Evolutionary conservation across 2,888 invertebrate species (phyloP), one percentile per base, ranked within the genome.

Genomic region (Teleiodes luculella): DNA sequence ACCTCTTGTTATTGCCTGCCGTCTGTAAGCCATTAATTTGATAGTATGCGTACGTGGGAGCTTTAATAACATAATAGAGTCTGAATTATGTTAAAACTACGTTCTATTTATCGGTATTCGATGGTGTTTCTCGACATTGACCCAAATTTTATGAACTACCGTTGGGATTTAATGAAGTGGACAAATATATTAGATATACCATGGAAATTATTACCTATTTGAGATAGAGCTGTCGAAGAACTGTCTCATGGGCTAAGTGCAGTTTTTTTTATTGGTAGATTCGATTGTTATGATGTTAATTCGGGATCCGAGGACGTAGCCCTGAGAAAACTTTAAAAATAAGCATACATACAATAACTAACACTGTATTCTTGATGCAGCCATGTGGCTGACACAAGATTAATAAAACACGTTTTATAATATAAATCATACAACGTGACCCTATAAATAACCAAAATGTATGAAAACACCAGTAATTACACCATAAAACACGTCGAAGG

Each of bases 41-140:
- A 43, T 43, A 43, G 28, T 24, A 24, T 43, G 20, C 13, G 8
- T 46, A 46, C 46, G 46, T 46, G 46, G 46, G 46, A 46, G 46
- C 46, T 46, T 43, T 43, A 31, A 31, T 30, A 31, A 31, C 31
- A 31, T 46, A 31, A 46, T 46, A 46, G 31, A 16, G 8, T 31
- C 1, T 8, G 20, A 46, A 46, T 31, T 46, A 46, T 46, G 46
- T 46, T 31, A 31, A 46, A 46, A 46, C 30, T 14, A 46, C 16
- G 46, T 43, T 33, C 16, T 16, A 16, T 31, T 46, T 46, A 46
- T 31, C 14, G 16, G 31, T 14, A 16, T 46, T 11, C 30, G 16
- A 31, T 46, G 46, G 31, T 46, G 16, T 46, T 16, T 46, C 30
- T 31, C 14, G 10, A 46, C 46, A 31, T 46, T 46, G 31, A 46